Base-by-base conservation (phyloP, 2,797 vertebrate species). In the Anas bahamensis region DNA sequence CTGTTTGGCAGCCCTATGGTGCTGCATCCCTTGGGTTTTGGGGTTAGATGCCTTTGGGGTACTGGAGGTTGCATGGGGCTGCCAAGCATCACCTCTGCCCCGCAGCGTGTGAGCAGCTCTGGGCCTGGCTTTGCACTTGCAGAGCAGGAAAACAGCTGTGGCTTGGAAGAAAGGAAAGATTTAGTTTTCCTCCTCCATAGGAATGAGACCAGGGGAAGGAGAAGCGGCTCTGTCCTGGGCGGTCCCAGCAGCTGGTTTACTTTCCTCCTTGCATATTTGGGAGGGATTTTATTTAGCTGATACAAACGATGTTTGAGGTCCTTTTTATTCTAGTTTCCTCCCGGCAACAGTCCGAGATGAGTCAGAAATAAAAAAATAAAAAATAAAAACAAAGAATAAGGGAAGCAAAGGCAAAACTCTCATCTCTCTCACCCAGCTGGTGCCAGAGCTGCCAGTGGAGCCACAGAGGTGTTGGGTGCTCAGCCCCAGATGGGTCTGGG, bases 291-390 rank as follows among this genome's bases (percentile, higher is more conserved):
- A 65, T 82, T 82, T 44, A 63, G 79, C 48, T 78, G 86, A 68
- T 86, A 60, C 3, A 60, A 80, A 86, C 3, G 33, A 68, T 74
- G 71, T 39, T 56, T 35, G 80, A 50, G 63, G 11, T 22, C n/a
- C 53, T 91, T 75, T 48, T 59, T 17, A 65, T 81, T 88, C 57
- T 6, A 6, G 77, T 93, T 93, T 91, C 90, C 95, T 94, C 90
- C 90, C 5, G 55, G 94, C 90, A 89, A 92, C 78, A 6, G 84
- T 10, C 57, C 2, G 26, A 13, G 89, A 85, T 96, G 95, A 94
- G 91, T 92, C 95, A 96, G 89, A 73, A 86, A 83, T 74, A 50
- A 71, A 70, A 41, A 87, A 63, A 50, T 11, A 90, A 96, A 84
- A 55, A 82, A 15, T 64, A 18, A 37, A 83, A 48, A 48, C 13